Evolutionary conservation across 2,888 invertebrate species (phyloP).

Genomic region (Ferrisia virgata): DNA sequence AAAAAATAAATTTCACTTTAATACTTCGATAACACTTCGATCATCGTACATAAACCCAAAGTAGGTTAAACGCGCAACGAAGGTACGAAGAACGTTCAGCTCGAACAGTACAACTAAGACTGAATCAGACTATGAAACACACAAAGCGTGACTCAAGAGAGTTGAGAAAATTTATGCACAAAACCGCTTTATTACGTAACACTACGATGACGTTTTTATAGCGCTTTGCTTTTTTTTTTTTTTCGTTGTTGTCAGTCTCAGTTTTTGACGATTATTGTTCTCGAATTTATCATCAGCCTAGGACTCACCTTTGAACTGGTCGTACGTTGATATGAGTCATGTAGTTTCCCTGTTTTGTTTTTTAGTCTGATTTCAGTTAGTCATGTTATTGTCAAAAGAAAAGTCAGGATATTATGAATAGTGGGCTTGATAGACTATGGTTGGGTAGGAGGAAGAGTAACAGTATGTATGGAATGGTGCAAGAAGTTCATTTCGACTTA

Average conservation of each 20-base stretch:
- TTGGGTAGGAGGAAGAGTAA: no score
- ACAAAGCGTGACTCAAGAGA: conserved; percentile 28
- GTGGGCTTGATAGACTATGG: no score
- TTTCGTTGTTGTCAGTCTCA: not conserved
- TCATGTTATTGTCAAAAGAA: no score
- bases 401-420: no score
- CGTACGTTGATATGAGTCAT: not conserved
- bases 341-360: not conserved
- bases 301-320: not conserved
- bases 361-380: no score
- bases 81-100: not conserved
- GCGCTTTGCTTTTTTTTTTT: not conserved
- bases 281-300: not conserved
- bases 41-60: conserved; percentile 5
- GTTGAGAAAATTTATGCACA: conserved; percentile 27
- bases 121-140: conserved; percentile 25
- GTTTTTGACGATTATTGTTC: not conserved
- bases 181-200: conserved; percentile 14
- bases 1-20: not conserved
- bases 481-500: no score
- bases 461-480: no score
- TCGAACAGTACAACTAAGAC: conserved; percentile 5
- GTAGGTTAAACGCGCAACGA: conserved; percentile 2
- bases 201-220: not conserved
- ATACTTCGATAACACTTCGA: not conserved